A percentile compares a stretch with the other conserved stretches of the same genome.
phyloP scores from a whole-genome alignment of 2,113 vertebrate genomes.

The Puma concolor region DNA sequence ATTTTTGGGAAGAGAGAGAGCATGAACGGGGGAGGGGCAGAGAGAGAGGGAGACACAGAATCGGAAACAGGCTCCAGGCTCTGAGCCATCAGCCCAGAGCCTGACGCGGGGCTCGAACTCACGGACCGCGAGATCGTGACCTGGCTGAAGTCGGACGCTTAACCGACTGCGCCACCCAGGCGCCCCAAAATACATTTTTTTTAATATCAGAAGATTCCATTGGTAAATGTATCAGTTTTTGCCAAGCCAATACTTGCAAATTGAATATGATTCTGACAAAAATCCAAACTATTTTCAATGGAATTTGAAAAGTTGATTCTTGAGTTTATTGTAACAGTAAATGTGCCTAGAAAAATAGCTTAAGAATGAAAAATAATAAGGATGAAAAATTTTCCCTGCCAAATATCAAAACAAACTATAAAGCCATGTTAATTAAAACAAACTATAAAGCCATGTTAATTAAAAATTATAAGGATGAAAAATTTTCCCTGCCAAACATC shows the following conservation, averaged over 20 bases:
- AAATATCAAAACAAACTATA: constrained; percentile 15
- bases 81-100: too few species aligned
- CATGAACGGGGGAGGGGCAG: too few species aligned
- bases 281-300: neutral
- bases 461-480: neutral
- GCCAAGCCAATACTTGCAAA: neutral
- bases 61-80: too few species aligned
- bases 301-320: neutral
- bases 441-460: too few species aligned
- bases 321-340: neutral
- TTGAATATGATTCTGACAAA: neutral
- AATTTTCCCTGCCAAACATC: neutral
- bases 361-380: neutral
- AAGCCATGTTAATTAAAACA: neutral
- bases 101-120: too few species aligned
- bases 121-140: too few species aligned
- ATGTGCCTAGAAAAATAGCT: neutral
- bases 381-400: neutral
- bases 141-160: too few species aligned
- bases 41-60: too few species aligned
- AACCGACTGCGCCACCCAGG: too few species aligned
- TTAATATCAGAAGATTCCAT: neutral
- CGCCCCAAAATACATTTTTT: constrained; percentile 11
- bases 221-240: neutral
- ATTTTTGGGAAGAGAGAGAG: too few species aligned